These are phyloP conservation scores for Tetrax tetrax DNA, from an alignment of 2,113 vertebrate species.

Conservation along the genomic window DNA sequence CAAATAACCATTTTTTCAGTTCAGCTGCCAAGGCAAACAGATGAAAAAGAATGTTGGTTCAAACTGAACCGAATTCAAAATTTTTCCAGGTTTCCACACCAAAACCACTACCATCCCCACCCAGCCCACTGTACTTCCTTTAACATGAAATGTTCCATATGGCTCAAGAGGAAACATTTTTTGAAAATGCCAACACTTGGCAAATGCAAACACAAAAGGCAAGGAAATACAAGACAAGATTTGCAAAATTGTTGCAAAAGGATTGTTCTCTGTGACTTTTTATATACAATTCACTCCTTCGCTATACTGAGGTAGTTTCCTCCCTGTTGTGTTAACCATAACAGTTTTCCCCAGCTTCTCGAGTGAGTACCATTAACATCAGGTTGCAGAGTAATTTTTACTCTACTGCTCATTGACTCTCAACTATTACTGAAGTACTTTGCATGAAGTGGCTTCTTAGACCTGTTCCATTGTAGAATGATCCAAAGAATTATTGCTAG, in stretches of 20 bases:
- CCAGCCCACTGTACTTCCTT: background rate
- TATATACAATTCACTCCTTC: background rate
- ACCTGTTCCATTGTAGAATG: background rate
- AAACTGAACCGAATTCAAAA: background rate
- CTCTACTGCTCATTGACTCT: background rate
- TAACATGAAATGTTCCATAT: background rate
- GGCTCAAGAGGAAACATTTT: background rate
- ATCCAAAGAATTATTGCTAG: background rate
- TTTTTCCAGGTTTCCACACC: conserved; percentile 61
- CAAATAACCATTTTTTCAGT: conserved; percentile 33
- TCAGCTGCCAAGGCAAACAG: conserved; percentile 40
- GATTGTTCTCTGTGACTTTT: background rate
- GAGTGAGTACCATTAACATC: background rate
- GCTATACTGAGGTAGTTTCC: background rate
- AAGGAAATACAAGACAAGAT: background rate
- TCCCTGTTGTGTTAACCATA: background rate
- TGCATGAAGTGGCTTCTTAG: background rate
- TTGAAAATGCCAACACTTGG: background rate
- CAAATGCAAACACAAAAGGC: background rate
- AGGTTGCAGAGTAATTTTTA: background rate
- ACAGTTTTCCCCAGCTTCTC: background rate
- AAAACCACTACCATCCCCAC: conserved; percentile 18
- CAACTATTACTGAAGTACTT: background rate
- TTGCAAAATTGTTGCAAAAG: background rate
- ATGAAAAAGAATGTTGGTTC: conserved; percentile 39